These are phyloP conservation scores for Rhincodon typus DNA, from an alignment of 2,797 vertebrate genomes.

Conservation along the genomic window DNA sequence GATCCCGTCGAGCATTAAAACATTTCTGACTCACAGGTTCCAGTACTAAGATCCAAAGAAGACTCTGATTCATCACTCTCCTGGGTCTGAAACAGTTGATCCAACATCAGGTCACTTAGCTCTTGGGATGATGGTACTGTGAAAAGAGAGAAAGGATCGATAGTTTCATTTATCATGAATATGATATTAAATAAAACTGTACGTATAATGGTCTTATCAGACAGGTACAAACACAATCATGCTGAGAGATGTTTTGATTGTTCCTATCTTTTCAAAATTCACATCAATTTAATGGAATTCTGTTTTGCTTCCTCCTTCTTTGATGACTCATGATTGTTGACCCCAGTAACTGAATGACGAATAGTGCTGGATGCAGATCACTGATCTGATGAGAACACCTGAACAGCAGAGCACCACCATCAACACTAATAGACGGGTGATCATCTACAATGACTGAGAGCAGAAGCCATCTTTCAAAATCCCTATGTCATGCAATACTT, in stretches of 20 bases:
- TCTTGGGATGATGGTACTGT: background rate
- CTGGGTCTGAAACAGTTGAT: background rate
- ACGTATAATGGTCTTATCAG: background rate
- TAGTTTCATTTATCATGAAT: background rate
- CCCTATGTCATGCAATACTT: background rate
- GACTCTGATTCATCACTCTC: background rate
- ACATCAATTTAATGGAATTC: background rate
- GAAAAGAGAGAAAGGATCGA: background rate
- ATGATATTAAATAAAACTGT: background rate
- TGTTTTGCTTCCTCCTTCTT: background rate
- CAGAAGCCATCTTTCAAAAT: background rate
- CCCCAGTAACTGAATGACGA: background rate
- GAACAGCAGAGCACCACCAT: background rate
- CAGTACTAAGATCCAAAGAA: background rate
- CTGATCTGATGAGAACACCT: background rate
- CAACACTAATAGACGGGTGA: background rate
- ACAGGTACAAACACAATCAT: background rate
- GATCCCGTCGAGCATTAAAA: background rate
- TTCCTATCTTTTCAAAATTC: background rate
- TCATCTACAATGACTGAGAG: background rate
- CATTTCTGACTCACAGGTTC: background rate
- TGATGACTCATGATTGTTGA: background rate
- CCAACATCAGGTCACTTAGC: background rate
- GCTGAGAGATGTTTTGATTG: background rate
- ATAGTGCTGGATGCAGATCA: background rate